Evolutionary conservation across 2,797 vertebrate genomes (phyloP).

Genomic region (Silurus lanzhouensis): DNA sequence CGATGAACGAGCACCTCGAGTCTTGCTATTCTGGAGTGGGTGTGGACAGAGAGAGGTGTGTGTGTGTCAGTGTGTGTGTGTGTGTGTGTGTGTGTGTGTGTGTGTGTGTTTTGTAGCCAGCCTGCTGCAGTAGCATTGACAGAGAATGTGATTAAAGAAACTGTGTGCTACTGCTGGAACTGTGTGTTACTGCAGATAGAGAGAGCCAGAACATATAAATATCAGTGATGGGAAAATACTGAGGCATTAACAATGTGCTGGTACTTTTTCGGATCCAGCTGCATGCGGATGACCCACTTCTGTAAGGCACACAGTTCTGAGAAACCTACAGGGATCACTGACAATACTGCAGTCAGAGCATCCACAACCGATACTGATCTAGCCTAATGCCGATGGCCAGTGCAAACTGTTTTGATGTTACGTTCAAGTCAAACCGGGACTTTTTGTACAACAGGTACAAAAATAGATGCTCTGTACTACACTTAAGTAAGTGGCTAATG

Average conservation of each 20-base stretch:
- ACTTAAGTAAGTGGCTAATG: too few relatives aligned
- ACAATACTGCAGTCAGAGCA: neutral
- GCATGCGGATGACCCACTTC: slow-evolving; percentile 1
- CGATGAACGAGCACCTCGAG: slow-evolving; percentile 37
- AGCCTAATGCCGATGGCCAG: neutral
- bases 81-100: slow-evolving; percentile 16
- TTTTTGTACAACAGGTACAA: too few relatives aligned
- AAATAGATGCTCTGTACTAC: too few relatives aligned
- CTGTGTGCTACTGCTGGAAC: slow-evolving; percentile 22
- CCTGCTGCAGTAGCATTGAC: slow-evolving; percentile 38
- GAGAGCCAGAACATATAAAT: slow-evolving; percentile 7
- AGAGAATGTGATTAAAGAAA: slow-evolving; percentile 37
- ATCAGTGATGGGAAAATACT: neutral
- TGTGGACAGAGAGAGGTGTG: neutral
- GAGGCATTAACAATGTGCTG: neutral
- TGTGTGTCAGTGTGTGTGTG: neutral
- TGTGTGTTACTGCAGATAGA: slow-evolving; percentile 26
- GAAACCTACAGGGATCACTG: neutral
- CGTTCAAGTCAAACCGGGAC: too few relatives aligned
- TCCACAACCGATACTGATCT: too few relatives aligned
- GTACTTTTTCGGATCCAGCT: slow-evolving; percentile 3
- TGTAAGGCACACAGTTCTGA: neutral
- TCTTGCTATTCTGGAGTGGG: slow-evolving; percentile 10
- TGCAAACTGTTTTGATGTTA: neutral
- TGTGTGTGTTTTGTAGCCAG: slow-evolving; percentile 13